phyloP scores from a whole-genome alignment of 2,797 vertebrate genomes.

The Parauchenoglanis ngamensis region DNA sequence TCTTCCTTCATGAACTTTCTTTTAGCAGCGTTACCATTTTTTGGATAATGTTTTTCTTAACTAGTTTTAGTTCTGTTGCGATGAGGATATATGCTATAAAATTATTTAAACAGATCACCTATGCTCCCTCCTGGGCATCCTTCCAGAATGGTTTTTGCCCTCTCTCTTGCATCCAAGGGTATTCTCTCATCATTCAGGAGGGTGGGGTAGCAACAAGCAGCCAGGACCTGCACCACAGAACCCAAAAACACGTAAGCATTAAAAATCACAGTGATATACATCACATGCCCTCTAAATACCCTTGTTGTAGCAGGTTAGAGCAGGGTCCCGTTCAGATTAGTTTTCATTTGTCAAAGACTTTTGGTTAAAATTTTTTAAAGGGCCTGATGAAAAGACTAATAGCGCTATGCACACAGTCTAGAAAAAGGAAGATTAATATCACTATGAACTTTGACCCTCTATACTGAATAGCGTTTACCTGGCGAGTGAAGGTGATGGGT shows the following conservation, averaged over 20 bases:
- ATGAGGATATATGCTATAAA: neutral
- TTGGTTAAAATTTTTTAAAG: neutral
- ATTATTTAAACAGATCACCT: constrained; percentile 60
- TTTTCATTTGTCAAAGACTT: neutral
- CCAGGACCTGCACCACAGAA: constrained; percentile 68
- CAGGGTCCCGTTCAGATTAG: neutral
- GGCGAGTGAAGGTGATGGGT: constrained; percentile 73
- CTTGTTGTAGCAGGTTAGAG: neutral
- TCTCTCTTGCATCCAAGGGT: constrained; percentile 66
- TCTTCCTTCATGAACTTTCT: neutral
- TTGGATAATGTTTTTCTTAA: neutral
- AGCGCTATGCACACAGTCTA: neutral
- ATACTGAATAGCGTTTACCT: constrained; percentile 63
- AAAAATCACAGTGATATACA: neutral
- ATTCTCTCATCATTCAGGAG: constrained; percentile 65
- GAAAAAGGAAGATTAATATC: neutral
- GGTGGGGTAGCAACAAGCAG: constrained; percentile 71
- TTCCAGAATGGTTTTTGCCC: constrained; percentile 62
- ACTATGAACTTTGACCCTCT: neutral
- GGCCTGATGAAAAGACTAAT: neutral
- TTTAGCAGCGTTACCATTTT: neutral
- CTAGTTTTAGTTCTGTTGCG: neutral
- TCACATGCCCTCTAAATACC: neutral
- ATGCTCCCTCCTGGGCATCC: constrained; percentile 65
- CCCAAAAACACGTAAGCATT: neutral